Conservation (phyloP, 2,113 vertebrate genomes). For the Rhynchomys soricoides region DNA sequence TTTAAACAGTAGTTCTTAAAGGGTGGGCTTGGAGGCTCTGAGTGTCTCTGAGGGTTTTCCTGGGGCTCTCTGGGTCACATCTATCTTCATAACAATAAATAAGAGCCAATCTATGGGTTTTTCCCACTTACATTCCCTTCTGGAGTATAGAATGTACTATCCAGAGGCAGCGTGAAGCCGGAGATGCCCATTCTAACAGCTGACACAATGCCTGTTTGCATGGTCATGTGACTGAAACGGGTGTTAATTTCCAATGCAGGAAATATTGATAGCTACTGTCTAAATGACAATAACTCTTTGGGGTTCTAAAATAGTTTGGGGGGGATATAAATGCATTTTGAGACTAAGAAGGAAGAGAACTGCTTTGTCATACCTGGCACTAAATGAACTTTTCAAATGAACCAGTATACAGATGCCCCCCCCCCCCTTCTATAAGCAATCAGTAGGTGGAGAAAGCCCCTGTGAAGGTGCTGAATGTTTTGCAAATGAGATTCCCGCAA, state of each 20-base stretch:
- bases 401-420: not conserved
- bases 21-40: not conserved
- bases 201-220: not conserved
- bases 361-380: not conserved
- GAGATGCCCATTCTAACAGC: not conserved
- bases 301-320: not conserved
- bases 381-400: not conserved
- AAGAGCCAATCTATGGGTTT: not conserved
- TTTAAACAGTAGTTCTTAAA: constrained; percentile 10
- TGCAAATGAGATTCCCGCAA: not conserved
- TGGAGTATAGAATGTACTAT: not conserved
- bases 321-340: not conserved
- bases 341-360: not conserved
- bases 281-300: not conserved
- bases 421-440: not conserved
- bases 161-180: not conserved
- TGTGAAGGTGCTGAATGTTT: not conserved
- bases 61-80: not conserved
- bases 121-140: not conserved
- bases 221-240: not conserved
- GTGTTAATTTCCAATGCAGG: not conserved
- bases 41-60: not conserved
- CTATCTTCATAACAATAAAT: not conserved
- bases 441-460: not conserved
- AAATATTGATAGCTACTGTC: not conserved